Conservation (phyloP, 2,888 invertebrate species). For the Uloborus plumipes region DNA sequence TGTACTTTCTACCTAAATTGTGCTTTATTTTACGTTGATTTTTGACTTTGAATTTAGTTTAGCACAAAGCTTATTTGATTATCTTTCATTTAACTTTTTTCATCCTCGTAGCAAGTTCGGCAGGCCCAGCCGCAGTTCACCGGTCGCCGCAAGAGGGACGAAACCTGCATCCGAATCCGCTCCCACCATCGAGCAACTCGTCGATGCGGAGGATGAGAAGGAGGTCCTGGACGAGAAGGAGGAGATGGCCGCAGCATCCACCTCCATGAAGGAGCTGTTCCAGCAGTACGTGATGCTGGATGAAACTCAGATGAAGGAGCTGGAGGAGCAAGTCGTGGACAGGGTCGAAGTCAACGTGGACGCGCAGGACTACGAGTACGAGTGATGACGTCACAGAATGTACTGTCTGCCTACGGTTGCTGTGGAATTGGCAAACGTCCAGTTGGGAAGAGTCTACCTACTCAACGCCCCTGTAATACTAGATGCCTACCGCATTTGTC, state of each 20-base stretch:
- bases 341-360: conserved; percentile 43
- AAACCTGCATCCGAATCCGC: neutral
- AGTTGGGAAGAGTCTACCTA: too few species aligned
- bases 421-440: too few species aligned
- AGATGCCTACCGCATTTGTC: too few species aligned
- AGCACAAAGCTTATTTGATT: too few species aligned
- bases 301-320: conserved; percentile 17
- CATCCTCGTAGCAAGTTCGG: conserved; percentile 43
- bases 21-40: too few species aligned
- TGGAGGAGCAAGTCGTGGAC: conserved; percentile 47
- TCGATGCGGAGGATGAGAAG: conserved; percentile 3
- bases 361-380: conserved; percentile 34
- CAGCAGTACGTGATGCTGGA: conserved; percentile 28
- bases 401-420: too few species aligned
- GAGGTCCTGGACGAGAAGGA: conserved; percentile 22
- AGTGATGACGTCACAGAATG: too few species aligned
- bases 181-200: too few species aligned
- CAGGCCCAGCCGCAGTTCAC: conserved; percentile 57
- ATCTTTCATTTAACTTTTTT: too few species aligned
- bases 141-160: conserved; percentile 30
- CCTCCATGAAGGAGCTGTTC: conserved; percentile 33
- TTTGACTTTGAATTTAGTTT: too few species aligned
- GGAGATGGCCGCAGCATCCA: neutral
- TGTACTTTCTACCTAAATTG: too few species aligned
- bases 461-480: too few species aligned